Conservation (phyloP, 2,113 vertebrate species). For the Diadophis punctatus region DNA sequence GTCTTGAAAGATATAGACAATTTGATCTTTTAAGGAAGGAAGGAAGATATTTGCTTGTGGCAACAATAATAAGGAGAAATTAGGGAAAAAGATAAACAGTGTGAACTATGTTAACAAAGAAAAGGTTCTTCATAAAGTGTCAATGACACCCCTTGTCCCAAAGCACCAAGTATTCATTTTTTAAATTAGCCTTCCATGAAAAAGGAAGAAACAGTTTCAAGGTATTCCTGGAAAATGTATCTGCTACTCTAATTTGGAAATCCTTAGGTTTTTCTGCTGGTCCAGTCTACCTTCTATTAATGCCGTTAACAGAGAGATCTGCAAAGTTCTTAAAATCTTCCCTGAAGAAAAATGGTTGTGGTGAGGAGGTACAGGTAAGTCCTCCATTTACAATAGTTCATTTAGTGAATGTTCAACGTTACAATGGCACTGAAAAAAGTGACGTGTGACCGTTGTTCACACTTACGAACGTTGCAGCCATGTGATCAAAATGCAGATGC, state of each 20-base stretch:
- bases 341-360: neutral
- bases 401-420: neutral
- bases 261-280: neutral
- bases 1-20: conserved; percentile 7
- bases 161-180: neutral
- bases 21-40: neutral
- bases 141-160: neutral
- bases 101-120: conserved; percentile 1
- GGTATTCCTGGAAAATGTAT: neutral
- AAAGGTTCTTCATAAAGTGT: neutral
- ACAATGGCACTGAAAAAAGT: neutral
- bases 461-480: neutral
- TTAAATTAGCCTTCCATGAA: neutral
- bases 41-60: neutral
- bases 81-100: neutral
- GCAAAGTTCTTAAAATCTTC: neutral
- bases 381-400: neutral
- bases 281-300: neutral
- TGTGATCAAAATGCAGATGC: neutral
- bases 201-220: neutral
- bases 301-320: neutral
- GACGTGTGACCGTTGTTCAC: neutral
- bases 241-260: neutral
- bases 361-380: neutral
- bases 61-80: conserved; percentile 1